Conservation (phyloP, 1,140 invertebrate genomes). For the Drosophila athabasca region DNA sequence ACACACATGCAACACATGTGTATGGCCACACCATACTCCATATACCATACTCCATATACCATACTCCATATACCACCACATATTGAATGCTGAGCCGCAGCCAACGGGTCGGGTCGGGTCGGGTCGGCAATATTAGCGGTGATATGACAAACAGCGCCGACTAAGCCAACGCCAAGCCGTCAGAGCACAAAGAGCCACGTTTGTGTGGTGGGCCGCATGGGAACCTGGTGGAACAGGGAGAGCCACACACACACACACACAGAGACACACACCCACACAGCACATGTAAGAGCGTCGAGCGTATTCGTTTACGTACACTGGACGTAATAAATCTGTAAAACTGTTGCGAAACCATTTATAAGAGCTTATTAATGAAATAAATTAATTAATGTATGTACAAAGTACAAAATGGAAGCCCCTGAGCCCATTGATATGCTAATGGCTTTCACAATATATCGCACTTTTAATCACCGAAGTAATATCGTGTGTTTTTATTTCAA, state of each 20-base stretch:
- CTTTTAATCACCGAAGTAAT: no score
- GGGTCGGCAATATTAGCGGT: slow-evolving; percentile 69
- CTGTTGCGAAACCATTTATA: background rate
- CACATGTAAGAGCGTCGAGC: background rate
- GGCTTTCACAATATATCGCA: no score
- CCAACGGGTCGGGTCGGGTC: slow-evolving; percentile 22
- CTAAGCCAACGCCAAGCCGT: slow-evolving; percentile 41
- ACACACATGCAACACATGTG: background rate
- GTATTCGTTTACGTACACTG: slow-evolving; percentile 12
- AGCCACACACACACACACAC: background rate
- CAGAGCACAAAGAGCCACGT: slow-evolving; percentile 45
- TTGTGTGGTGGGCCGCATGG: slow-evolving; percentile 31
- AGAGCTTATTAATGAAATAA: background rate
- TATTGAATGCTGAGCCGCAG: slow-evolving; percentile 54
- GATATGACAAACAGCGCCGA: slow-evolving; percentile 66
- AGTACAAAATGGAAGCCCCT: background rate
- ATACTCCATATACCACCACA: background rate
- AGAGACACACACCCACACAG: background rate
- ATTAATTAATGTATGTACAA: background rate
- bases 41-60: background rate
- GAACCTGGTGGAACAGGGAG: background rate
- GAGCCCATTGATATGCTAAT: no score
- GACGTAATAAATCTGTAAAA: background rate
- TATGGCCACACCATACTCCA: background rate
- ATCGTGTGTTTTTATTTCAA: no score